phyloP scores from a whole-genome alignment of 2,113 vertebrate species.

The Hippocampus comes region DNA sequence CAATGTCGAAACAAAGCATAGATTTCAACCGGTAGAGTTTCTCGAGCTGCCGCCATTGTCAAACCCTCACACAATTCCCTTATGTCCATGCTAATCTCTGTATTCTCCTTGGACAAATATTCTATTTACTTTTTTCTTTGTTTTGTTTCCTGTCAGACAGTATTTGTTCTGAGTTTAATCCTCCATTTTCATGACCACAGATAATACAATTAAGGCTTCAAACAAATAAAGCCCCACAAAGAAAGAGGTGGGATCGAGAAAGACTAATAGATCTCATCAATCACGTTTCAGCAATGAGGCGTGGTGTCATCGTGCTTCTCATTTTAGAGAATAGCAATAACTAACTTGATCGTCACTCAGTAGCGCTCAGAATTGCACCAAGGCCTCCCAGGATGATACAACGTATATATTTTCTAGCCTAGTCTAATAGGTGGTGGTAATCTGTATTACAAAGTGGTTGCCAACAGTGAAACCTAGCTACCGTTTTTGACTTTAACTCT shows the following conservation, averaged over 20 bases:
- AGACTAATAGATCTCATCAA: conserved; percentile 23
- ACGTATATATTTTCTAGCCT: background rate
- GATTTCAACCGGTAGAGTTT: conserved; percentile 22
- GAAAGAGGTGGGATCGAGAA: conserved; percentile 6
- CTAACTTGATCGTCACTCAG: background rate
- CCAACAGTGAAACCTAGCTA: no score
- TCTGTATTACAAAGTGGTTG: background rate
- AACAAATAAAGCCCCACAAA: conserved; percentile 22
- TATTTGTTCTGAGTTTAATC: conserved; percentile 26
- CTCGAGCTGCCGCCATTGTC: conserved; percentile 14
- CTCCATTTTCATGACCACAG: conserved; percentile 18
- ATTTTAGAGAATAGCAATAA: background rate
- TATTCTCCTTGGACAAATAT: conserved; percentile 44
- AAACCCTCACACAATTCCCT: conserved; percentile 40
- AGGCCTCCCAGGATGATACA: background rate
- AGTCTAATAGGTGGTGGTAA: background rate
- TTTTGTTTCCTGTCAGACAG: conserved; percentile 25
- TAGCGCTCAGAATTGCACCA: background rate
- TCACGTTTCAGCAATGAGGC: conserved; percentile 23
- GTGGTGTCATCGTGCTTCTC: conserved; percentile 4
- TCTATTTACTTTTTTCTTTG: background rate
- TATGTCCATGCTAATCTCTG: conserved; percentile 41
- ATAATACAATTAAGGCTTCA: conserved; percentile 4
- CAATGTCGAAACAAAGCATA: conserved; percentile 11
- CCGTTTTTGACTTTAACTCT: no score